These are phyloP conservation scores for Gastracanthus pulcherrimus DNA, from an alignment of 2,888 invertebrate genomes.

Conservation along the genomic window DNA sequence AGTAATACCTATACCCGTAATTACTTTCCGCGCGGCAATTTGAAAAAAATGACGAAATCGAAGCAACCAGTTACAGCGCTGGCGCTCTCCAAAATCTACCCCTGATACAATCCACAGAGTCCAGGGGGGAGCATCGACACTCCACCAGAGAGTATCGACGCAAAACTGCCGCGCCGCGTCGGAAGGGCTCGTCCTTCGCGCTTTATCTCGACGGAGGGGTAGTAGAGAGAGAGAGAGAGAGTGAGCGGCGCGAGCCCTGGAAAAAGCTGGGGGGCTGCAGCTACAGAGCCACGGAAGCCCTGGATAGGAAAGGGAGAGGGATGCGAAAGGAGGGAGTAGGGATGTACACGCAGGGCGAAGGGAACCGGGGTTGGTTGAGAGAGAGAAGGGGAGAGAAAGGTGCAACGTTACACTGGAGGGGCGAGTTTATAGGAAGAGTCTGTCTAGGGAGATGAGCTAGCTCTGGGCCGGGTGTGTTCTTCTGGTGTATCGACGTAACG, in stretches of 20 bases:
- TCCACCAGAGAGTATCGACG: conserved; percentile 42
- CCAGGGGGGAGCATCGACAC: not conserved
- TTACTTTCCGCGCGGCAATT: too few relatives aligned
- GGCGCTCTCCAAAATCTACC: too few relatives aligned
- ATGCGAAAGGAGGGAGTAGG: conserved; percentile 6
- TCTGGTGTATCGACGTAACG: not conserved
- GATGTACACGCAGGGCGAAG: conserved; percentile 30
- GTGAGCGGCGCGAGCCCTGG: conserved; percentile 15
- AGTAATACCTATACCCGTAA: too few relatives aligned
- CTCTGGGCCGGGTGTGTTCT: too few relatives aligned
- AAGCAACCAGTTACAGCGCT: too few relatives aligned
- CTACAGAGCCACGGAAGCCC: too few relatives aligned
- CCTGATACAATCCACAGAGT: too few relatives aligned
- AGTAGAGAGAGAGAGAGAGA: not conserved
- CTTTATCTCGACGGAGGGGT: not conserved
- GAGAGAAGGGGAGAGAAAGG: not conserved
- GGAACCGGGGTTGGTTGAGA: not conserved
- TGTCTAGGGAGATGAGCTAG: conserved; percentile 31
- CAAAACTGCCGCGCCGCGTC: not conserved
- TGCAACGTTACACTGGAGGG: not conserved
- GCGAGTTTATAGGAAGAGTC: too few relatives aligned
- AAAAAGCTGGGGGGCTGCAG: conserved; percentile 46
- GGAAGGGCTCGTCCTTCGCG: conserved; percentile 24
- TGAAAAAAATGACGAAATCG: too few relatives aligned
- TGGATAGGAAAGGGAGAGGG: not conserved